Percentiles rank a stretch among this genome's conserved stretches.
phyloP scores from a whole-genome alignment of 2,888 invertebrate genomes.

The Plutella xylostella region DNA sequence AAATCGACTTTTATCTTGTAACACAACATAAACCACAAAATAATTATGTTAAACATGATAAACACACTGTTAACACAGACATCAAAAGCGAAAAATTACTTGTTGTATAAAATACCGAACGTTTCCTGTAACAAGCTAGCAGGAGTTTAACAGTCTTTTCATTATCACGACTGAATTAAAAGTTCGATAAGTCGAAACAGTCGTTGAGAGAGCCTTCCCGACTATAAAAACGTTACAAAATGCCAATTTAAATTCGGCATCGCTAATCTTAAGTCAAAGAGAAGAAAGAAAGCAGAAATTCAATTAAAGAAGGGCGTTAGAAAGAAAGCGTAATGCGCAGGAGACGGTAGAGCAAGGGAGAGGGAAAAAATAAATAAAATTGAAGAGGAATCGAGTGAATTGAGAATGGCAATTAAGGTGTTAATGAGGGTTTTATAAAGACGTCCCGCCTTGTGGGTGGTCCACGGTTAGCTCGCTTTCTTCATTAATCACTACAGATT shows the following conservation, averaged over 20 bases:
- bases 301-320: conserved; percentile 53
- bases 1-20: not conserved
- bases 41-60: not conserved
- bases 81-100: too few relatives aligned
- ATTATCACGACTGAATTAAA: conserved; percentile 51
- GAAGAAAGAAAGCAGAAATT: conserved; percentile 60
- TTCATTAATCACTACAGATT: conserved; percentile 61
- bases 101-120: too few relatives aligned
- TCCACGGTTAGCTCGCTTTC: conserved; percentile 52
- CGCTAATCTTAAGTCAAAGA: conserved; percentile 67
- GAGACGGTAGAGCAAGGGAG: conserved; percentile 31
- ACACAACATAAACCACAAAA: not conserved
- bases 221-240: conserved; percentile 62
- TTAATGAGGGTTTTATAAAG: conserved; percentile 69
- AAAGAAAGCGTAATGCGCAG: conserved; percentile 34
- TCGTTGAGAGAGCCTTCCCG: conserved; percentile 26
- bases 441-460: conserved; percentile 66
- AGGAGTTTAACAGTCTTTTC: conserved; percentile 25
- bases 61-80: too few relatives aligned
- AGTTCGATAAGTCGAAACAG: conserved; percentile 39
- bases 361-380: conserved; percentile 56
- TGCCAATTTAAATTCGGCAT: conserved; percentile 60
- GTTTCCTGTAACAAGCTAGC: too few relatives aligned
- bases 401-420: conserved; percentile 69
- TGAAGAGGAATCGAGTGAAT: conserved; percentile 62